Percentiles rank a stretch among this genome's conserved stretches.
Conservation (phyloP, 2,888 invertebrate genomes). For the Agrochola macilenta region DNA sequence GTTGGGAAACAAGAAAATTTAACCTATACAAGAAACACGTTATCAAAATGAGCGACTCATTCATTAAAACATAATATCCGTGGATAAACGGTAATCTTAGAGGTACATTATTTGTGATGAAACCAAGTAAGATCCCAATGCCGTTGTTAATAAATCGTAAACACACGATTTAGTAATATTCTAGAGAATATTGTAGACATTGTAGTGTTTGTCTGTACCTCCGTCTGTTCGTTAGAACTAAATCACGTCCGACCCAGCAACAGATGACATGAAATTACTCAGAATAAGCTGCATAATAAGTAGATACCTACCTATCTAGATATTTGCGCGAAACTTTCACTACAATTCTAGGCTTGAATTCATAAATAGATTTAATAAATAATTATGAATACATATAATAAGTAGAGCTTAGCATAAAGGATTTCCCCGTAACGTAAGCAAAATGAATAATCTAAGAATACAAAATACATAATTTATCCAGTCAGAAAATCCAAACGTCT, state of each 20-base stretch:
- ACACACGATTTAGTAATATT: conserved; percentile 23
- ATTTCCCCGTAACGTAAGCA: conserved; percentile 8
- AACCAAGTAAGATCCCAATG: conserved; percentile 27
- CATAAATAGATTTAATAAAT: conserved; percentile 3
- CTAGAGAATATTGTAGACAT: conserved; percentile 24
- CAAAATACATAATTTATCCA: not conserved
- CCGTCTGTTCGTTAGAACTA: conserved; percentile 36
- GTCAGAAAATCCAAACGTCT: conserved; percentile 21
- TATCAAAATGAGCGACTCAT: conserved; percentile 26
- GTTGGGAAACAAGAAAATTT: not conserved
- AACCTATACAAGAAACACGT: not conserved
- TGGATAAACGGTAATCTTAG: conserved; percentile 31
- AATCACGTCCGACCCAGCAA: conserved; percentile 45
- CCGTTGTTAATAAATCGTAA: conserved; percentile 23
- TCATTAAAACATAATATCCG: conserved; percentile 10
- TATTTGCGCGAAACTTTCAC: conserved; percentile 55
- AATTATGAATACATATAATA: not conserved
- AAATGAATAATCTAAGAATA: conserved; percentile 1
- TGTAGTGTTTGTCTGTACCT: conserved; percentile 34
- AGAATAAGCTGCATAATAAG: conserved; percentile 36
- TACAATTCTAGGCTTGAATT: conserved; percentile 10
- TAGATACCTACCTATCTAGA: not conserved
- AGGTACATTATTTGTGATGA: conserved; percentile 35
- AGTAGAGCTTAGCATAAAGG: not conserved
- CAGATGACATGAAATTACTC: conserved; percentile 46